Conservation (phyloP, 2,797 vertebrate genomes). For the Lates japonicus region DNA sequence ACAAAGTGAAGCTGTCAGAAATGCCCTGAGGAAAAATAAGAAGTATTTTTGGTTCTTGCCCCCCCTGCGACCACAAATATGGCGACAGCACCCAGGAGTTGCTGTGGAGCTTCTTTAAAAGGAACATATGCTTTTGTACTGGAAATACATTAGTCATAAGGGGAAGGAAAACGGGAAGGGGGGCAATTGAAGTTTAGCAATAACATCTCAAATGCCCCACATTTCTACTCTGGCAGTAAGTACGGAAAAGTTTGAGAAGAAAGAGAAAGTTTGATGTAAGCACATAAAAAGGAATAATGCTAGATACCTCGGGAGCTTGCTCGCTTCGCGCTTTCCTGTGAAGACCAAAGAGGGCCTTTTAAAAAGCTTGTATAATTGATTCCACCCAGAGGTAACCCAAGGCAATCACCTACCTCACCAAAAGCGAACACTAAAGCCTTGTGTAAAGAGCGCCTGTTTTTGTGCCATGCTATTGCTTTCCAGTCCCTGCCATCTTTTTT, state of each 20-base stretch:
- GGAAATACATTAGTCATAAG: slow-evolving; percentile 70
- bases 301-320: slow-evolving; percentile 66
- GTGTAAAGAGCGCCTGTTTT: slow-evolving; percentile 58
- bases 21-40: slow-evolving; percentile 18
- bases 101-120: slow-evolving; percentile 61
- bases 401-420: slow-evolving; percentile 71
- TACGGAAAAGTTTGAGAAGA: slow-evolving; percentile 76
- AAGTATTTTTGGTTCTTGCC: slow-evolving; percentile 35
- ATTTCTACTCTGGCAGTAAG: slow-evolving; percentile 70
- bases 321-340: slow-evolving; percentile 58
- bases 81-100: slow-evolving; percentile 41
- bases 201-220: slow-evolving; percentile 74
- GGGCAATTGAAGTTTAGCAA: slow-evolving; percentile 67
- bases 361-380: slow-evolving; percentile 80
- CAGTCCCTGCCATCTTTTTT: slow-evolving; percentile 53
- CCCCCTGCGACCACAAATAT: slow-evolving; percentile 50
- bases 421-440: slow-evolving; percentile 51
- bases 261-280: slow-evolving; percentile 76
- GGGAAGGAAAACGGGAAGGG: slow-evolving; percentile 3
- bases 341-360: slow-evolving; percentile 75
- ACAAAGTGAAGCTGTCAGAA: slow-evolving; percentile 58
- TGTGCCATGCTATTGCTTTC: slow-evolving; percentile 38
- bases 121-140: slow-evolving; percentile 66
- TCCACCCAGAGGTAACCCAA: slow-evolving; percentile 77
- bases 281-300: slow-evolving; percentile 78